These are phyloP conservation scores for Melinaea marsaeus DNA, from an alignment of 2,888 invertebrate species.

Conservation along the genomic window DNA sequence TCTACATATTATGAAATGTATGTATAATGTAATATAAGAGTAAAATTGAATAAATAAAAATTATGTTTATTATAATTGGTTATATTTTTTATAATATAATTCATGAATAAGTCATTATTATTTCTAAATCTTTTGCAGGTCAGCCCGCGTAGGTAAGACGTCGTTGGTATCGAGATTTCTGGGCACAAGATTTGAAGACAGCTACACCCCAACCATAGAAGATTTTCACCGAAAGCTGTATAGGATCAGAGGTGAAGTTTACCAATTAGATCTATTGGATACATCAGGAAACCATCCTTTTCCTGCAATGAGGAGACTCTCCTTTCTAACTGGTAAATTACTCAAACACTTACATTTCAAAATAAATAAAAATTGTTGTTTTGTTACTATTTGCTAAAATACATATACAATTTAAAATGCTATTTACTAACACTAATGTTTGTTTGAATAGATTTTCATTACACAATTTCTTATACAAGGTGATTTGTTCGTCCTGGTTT, in stretches of 20 bases:
- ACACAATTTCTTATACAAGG: conserved; percentile 65
- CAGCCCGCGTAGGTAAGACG: conserved; percentile 91
- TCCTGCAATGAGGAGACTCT: conserved; percentile 92
- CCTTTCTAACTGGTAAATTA: conserved; percentile 88
- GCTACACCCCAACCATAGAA: conserved; percentile 95
- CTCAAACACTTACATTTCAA: no score
- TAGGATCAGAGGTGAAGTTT: conserved; percentile 91
- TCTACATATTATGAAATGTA: no score
- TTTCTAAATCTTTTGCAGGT: conserved; percentile 50
- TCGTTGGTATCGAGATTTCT: conserved; percentile 90
- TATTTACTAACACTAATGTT: conserved; percentile 1
- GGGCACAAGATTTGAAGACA: conserved; percentile 90
- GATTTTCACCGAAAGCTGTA: conserved; percentile 94
- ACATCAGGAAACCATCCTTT: conserved; percentile 95
- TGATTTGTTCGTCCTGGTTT: conserved; percentile 88
- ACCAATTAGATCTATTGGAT: conserved; percentile 91
- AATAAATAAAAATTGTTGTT: no score
- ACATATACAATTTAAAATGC: background rate
- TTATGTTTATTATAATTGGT: background rate
- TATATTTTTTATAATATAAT: conserved; percentile 1
- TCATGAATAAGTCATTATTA: background rate
- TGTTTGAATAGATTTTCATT: background rate
- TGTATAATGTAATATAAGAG: no score
- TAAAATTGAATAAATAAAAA: no score
- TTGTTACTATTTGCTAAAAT: no score